phyloP scores from a whole-genome alignment of 1,140 invertebrate species.

The Zaprionus lachaisei region DNA sequence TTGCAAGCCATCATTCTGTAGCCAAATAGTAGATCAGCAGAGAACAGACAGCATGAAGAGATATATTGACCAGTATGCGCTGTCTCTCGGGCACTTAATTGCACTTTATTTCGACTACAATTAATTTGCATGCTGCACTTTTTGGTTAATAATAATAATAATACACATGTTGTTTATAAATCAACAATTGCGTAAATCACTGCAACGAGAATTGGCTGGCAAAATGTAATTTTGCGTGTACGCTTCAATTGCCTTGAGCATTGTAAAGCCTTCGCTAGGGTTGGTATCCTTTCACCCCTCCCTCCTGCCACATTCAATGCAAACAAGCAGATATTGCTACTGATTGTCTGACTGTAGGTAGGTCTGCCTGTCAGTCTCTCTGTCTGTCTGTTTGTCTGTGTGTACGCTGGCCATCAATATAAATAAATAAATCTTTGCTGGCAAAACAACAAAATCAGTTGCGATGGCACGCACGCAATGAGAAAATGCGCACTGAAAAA shows the following conservation, averaged over 20 bases:
- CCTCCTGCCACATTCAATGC: slow-evolving; percentile 21
- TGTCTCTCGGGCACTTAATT: slow-evolving; percentile 44
- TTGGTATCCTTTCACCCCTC: background rate
- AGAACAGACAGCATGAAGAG: background rate
- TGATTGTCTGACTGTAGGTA: background rate
- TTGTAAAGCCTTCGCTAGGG: slow-evolving; percentile 34
- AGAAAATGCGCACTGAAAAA: slow-evolving; percentile 54
- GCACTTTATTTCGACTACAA: slow-evolving; percentile 49
- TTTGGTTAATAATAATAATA: slow-evolving; percentile 71
- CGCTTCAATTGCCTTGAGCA: slow-evolving; percentile 77
- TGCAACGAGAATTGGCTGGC: slow-evolving; percentile 54
- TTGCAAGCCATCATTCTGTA: slow-evolving; percentile 30
- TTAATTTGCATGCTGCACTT: slow-evolving; percentile 56
- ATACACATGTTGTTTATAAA: slow-evolving; percentile 81
- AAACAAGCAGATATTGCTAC: slow-evolving; percentile 59
- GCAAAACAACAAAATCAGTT: slow-evolving; percentile 81
- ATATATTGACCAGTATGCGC: background rate
- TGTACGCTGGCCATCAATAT: slow-evolving; percentile 65
- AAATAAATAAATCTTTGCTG: slow-evolving; percentile 81
- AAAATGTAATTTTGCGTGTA: slow-evolving; percentile 74
- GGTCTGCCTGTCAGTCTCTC: background rate
- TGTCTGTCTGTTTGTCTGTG: slow-evolving; percentile 12
- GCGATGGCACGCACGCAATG: slow-evolving; percentile 69
- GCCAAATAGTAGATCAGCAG: slow-evolving; percentile 7
- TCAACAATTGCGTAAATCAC: slow-evolving; percentile 75